Conservation (phyloP, 2,888 invertebrate genomes). For the Zaprionus obscuricornis region DNA sequence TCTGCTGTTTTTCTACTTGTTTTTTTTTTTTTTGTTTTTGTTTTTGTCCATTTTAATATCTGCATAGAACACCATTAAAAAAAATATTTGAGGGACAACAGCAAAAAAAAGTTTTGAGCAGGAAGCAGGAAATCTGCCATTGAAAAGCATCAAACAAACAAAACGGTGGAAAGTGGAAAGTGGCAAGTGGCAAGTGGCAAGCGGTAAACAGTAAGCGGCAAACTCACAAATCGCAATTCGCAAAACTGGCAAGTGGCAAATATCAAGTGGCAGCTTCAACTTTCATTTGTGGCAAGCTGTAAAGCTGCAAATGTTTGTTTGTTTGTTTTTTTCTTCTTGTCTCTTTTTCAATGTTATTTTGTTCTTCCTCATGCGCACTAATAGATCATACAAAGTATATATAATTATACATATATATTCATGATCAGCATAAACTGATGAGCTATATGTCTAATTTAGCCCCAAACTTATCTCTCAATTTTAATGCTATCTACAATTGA, state of each 20-base stretch:
- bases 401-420: too few relatives aligned
- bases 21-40: too few relatives aligned
- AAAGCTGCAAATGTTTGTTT: constrained; percentile 56
- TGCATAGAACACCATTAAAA: constrained; percentile 37
- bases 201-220: constrained; percentile 20
- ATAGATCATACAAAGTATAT: too few relatives aligned
- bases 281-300: constrained; percentile 72
- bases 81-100: constrained; percentile 8
- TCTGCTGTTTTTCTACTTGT: constrained; percentile 38
- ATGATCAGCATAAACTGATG: too few relatives aligned
- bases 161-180: constrained; percentile 17
- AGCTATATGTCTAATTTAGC: too few relatives aligned
- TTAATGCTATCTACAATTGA: too few relatives aligned
- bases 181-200: constrained; percentile 14
- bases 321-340: too few relatives aligned
- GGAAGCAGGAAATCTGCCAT: constrained; percentile 69
- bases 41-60: constrained; percentile 58
- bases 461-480: too few relatives aligned
- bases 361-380: too few relatives aligned
- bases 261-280: constrained; percentile 36
- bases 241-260: background rate
- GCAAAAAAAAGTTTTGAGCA: constrained; percentile 36
- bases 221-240: background rate
- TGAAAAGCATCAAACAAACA: constrained; percentile 67
- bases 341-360: too few relatives aligned